phyloP scores from a whole-genome alignment of 2,113 vertebrate genomes.

The Dissostichus mawsoni region DNA sequence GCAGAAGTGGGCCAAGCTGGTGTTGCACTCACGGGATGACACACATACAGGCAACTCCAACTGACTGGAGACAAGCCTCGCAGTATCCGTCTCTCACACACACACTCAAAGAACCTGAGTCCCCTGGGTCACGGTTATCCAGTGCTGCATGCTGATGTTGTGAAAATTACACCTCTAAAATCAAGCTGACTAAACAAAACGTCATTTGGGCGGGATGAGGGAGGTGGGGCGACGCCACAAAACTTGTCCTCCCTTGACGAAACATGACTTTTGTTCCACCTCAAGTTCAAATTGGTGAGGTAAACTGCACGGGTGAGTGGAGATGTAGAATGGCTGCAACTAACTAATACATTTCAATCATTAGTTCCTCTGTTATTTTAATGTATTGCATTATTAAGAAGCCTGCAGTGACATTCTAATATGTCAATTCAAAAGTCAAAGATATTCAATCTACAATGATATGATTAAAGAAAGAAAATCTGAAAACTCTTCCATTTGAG shows the following conservation, averaged over 20 bases:
- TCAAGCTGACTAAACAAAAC: slow-evolving; percentile 70
- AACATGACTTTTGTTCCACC: slow-evolving; percentile 33
- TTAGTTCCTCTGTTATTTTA: neutral
- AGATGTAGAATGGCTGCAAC: neutral
- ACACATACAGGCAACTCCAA: slow-evolving; percentile 62
- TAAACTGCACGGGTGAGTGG: neutral
- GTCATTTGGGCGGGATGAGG: slow-evolving; percentile 46
- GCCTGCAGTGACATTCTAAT: neutral
- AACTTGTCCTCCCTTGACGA: slow-evolving; percentile 36
- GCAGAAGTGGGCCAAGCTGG: slow-evolving; percentile 81
- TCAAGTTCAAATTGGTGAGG: neutral
- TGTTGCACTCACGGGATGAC: slow-evolving; percentile 73
- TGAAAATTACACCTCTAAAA: slow-evolving; percentile 54
- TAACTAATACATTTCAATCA: neutral
- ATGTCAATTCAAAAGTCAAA: neutral
- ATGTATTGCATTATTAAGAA: too few species aligned
- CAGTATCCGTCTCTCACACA: slow-evolving; percentile 17
- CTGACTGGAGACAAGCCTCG: slow-evolving; percentile 51
- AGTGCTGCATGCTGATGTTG: slow-evolving; percentile 62
- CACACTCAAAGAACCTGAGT: slow-evolving; percentile 12
- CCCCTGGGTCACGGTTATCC: slow-evolving; percentile 27
- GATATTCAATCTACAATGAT: neutral
- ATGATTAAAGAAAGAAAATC: neutral
- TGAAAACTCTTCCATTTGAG: too few species aligned
- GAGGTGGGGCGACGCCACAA: slow-evolving; percentile 1